phyloP scores from a whole-genome alignment of 2,797 vertebrate genomes.

The Dryobates pubescens region DNA sequence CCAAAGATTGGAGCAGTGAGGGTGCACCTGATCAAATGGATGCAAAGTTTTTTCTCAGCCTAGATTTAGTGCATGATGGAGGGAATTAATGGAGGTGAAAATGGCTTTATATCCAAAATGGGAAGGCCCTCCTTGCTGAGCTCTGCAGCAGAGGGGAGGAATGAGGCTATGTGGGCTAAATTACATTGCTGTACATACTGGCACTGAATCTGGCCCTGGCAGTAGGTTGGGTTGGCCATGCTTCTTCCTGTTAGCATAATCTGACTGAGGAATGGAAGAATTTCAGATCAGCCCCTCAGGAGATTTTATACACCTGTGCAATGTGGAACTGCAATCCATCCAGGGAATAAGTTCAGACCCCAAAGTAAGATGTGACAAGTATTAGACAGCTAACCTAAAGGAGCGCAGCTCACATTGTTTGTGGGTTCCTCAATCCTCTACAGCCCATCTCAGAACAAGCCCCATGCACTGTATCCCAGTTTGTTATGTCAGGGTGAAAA shows the following conservation, averaged over 20 bases:
- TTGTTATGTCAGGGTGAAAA: not conserved
- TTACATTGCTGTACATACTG: not conserved
- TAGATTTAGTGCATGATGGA: not conserved
- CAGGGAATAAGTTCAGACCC: not conserved
- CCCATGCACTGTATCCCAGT: not conserved
- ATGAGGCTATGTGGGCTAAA: constrained; percentile 40
- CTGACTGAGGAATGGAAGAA: constrained; percentile 1
- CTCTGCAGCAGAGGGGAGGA: constrained; percentile 26
- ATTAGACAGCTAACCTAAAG: not conserved
- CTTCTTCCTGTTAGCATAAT: not conserved
- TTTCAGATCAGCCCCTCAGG: not conserved
- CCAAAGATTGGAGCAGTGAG: not conserved
- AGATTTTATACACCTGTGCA: not conserved
- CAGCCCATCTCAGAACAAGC: not conserved
- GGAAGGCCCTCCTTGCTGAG: not conserved
- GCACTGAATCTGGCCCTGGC: constrained; percentile 13
- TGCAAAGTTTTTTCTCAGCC: not conserved
- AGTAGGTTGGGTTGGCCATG: not conserved
- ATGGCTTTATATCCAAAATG: not conserved
- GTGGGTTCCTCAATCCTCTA: not conserved
- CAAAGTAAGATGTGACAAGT: not conserved
- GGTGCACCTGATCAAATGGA: not conserved
- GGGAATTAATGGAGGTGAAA: constrained; percentile 11
- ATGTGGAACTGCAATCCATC: not conserved
- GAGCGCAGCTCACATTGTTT: not conserved